These are phyloP conservation scores for Calephelis perditalis DNA, from an alignment of 2,888 invertebrate species.

Conservation along the genomic window DNA sequence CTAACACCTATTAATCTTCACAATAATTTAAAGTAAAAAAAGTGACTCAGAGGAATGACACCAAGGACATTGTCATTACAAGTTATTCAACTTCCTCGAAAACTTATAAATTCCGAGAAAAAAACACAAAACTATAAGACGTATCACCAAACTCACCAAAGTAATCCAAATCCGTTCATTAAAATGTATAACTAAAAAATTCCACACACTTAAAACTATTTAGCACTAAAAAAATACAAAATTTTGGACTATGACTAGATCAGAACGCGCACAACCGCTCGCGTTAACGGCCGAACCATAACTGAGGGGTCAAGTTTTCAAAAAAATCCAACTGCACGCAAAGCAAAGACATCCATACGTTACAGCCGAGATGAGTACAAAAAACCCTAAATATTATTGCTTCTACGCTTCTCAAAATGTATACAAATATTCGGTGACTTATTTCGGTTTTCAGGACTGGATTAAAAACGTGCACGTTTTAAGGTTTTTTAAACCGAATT, in stretches of 20 bases:
- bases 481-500: too few relatives aligned
- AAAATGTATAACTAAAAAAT: slow-evolving; percentile 42
- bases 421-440: slow-evolving; percentile 13
- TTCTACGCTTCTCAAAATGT: slow-evolving; percentile 57
- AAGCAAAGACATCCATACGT: slow-evolving; percentile 71
- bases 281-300: slow-evolving; percentile 68
- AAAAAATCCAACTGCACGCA: slow-evolving; percentile 61
- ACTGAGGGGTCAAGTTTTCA: slow-evolving; percentile 72
- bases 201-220: slow-evolving; percentile 41
- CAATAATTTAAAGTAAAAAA: neutral
- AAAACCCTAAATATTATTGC: slow-evolving; percentile 74
- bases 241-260: slow-evolving; percentile 76
- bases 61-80: slow-evolving; percentile 14
- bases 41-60: slow-evolving; percentile 5
- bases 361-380: slow-evolving; percentile 72
- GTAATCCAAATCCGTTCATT: slow-evolving; percentile 74
- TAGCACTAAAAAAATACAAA: slow-evolving; percentile 36
- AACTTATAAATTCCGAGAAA: slow-evolving; percentile 23
- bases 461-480: too few relatives aligned
- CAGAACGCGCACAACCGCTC: slow-evolving; percentile 60
- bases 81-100: slow-evolving; percentile 2
- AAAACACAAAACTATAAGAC: slow-evolving; percentile 22
- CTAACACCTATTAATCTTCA: too few relatives aligned
- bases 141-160: slow-evolving; percentile 56
- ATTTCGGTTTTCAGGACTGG: slow-evolving; percentile 10